Base-by-base conservation (phyloP, 2,797 vertebrate genomes). In the Carapus acus region DNA sequence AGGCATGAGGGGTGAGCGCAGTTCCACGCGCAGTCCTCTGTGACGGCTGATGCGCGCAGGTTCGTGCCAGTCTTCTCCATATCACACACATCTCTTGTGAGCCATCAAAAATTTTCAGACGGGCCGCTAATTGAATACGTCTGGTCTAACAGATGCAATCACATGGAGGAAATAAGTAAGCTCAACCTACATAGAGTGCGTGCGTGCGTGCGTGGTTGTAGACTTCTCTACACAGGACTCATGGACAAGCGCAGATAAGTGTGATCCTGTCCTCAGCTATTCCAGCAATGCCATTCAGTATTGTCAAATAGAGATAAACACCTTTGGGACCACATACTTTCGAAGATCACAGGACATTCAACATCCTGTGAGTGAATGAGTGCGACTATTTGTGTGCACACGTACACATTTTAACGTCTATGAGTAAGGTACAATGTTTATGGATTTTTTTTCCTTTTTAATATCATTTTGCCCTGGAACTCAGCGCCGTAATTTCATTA, bases 271-370 rank as follows among this genome's bases (percentile, higher is more conserved):
- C 68, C 58, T 37, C 52, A 89, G 83, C 67, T 85, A 89, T 88
- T 86, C 81, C 69, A 88, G 80, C 74, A 76, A 88, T 88, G 84
- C 44, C 67, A 85, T 83, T 83, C 73, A 85, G 86, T 83, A 79
- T 81, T 79, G 78, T 79, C 54, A 68, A 67, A 65, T 77, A 65
- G 46, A 83, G 76, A 85, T 69, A 79, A 86, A 84, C 81, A 76
- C 64, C 67, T 73, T 77, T 65, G 58, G 47, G 69, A 65, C 53
- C 8, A 56, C 67, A 74, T 75, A 74, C 68, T 74, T 70, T 45
- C 29, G 55, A 67, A 72, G 72, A 81, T 82, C 73, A 77, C 55
- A 66, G 66, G 42, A 69, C 62, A 77, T 76, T 56, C 29, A 64
- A 64, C 66, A 76, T 83, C 74, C 74, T 42, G 12, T 41, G 13